phyloP scores from a whole-genome alignment of 2,888 invertebrate genomes.

The Microdon myrmicae region DNA sequence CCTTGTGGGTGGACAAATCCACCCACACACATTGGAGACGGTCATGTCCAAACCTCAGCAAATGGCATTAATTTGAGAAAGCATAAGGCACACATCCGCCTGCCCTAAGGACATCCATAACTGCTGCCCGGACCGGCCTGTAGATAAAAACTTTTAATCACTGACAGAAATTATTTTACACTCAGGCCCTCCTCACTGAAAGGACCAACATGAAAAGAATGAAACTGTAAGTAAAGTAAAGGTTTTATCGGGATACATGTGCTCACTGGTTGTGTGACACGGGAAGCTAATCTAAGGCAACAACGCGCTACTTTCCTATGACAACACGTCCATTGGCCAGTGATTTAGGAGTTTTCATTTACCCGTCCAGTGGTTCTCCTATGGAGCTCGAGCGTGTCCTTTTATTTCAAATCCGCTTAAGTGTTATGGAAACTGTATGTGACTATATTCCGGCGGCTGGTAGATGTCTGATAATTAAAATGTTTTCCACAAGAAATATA shows the following conservation, averaged over 20 bases:
- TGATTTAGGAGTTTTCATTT: slow-evolving; percentile 52
- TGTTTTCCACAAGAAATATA: slow-evolving; percentile 32
- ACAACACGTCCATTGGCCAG: slow-evolving; percentile 50
- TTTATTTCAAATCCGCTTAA: slow-evolving; percentile 61
- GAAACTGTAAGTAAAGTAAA: too few relatives aligned
- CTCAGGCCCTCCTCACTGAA: too few relatives aligned
- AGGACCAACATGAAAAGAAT: too few relatives aligned
- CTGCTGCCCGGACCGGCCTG: not conserved
- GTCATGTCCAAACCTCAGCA: slow-evolving; percentile 49
- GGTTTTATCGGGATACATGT: slow-evolving; percentile 8
- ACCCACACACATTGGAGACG: slow-evolving; percentile 55
- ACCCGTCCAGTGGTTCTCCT: slow-evolving; percentile 10
- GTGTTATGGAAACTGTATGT: slow-evolving; percentile 63
- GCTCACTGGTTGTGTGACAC: slow-evolving; percentile 8
- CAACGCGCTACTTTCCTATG: slow-evolving; percentile 38
- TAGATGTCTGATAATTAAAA: slow-evolving; percentile 43
- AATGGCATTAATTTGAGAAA: slow-evolving; percentile 49
- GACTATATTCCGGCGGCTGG: slow-evolving; percentile 21
- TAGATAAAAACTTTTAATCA: slow-evolving; percentile 54
- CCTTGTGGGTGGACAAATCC: too few relatives aligned
- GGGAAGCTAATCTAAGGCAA: slow-evolving; percentile 30
- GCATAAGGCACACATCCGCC: slow-evolving; percentile 25
- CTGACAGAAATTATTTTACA: slow-evolving; percentile 53
- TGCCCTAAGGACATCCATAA: slow-evolving; percentile 5
- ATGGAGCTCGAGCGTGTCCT: slow-evolving; percentile 10